phyloP scores from a whole-genome alignment of 2,888 invertebrate genomes.

The Autographa pulchrina region DNA sequence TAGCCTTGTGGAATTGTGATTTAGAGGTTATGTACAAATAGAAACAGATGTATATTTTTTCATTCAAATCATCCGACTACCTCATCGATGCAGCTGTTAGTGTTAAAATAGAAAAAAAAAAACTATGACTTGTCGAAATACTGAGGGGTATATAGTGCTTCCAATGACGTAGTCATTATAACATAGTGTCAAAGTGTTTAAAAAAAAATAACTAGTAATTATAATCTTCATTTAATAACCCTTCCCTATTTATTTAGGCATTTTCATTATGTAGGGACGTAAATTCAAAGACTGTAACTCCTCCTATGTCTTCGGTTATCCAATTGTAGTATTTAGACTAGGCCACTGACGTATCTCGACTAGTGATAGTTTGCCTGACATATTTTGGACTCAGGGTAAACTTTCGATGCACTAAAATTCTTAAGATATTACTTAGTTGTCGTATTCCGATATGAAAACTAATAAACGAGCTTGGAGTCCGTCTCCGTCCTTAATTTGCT shows the following conservation, averaged over 20 bases:
- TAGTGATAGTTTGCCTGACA: slow-evolving; percentile 26
- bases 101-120: slow-evolving; percentile 34
- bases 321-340: slow-evolving; percentile 1
- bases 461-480: slow-evolving; percentile 75
- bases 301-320: background rate
- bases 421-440: slow-evolving; percentile 34
- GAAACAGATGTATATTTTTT: slow-evolving; percentile 59
- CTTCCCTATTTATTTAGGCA: background rate
- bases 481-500: slow-evolving; percentile 78
- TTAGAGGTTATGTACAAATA: slow-evolving; percentile 57
- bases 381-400: slow-evolving; percentile 67
- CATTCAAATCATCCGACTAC: slow-evolving; percentile 65
- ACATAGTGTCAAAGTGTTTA: slow-evolving; percentile 7
- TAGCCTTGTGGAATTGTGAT: slow-evolving; percentile 66
- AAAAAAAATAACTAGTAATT: background rate
- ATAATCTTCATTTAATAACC: background rate
- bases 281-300: slow-evolving; percentile 1
- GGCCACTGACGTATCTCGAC: slow-evolving; percentile 21
- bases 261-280: background rate
- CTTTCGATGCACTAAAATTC: slow-evolving; percentile 41
- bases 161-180: slow-evolving; percentile 27
- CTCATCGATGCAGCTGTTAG: slow-evolving; percentile 66
- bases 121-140: slow-evolving; percentile 30
- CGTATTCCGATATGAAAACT: slow-evolving; percentile 32
- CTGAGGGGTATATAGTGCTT: slow-evolving; percentile 41